Base-by-base conservation (phyloP, 2,113 vertebrate species). In the Siniperca knerii region DNA sequence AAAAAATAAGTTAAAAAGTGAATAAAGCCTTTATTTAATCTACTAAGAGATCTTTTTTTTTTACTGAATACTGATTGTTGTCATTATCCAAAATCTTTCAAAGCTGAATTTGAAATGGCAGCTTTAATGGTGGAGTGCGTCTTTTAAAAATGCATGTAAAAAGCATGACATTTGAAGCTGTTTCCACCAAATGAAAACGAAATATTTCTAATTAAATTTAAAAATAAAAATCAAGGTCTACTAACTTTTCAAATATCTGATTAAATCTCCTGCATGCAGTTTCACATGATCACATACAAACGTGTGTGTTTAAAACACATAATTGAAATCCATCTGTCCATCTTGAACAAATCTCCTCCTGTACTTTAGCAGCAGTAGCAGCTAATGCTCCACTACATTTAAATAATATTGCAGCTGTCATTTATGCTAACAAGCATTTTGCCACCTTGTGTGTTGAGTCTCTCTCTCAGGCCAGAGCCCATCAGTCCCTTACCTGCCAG, bases 401-500 rank as follows among this genome's bases (percentile, higher is more conserved):
- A 76, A 92, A 92, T 90, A 85, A 90, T 79, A 87, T 80, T 83
- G 76, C 89, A 87, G 88, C 82, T 92, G 91, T 92, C 90, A 86
- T 89, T 93, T 90, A 90, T 92, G 90, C 64, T 91, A 89, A 91
- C 77, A 82, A 86, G 85, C 82, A 57, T 90, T 86, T 89, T 83
- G 69, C 64, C 85, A 83, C 90, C 87, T 86, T 76, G 80, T 78
- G 71, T 71, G 82, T 60, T 3, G 84, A 90, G 70, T 80, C 89
- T 80, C 71, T 89, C 75, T 89, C 75, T 57, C 76, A 83, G 84
- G 69, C 83, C 77, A 42, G 58, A 82, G 82, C 78, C 85, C 85
- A 58, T 77, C 82, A 79, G 18, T 81, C 82, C 62, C 10, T 6
- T 83, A 71, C 81, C 82, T 92, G 86, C 83, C 76, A 89, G 80